These are phyloP conservation scores for Oscheius sp. DNA, from an alignment of 2,888 invertebrate genomes.

Conservation along the genomic window DNA sequence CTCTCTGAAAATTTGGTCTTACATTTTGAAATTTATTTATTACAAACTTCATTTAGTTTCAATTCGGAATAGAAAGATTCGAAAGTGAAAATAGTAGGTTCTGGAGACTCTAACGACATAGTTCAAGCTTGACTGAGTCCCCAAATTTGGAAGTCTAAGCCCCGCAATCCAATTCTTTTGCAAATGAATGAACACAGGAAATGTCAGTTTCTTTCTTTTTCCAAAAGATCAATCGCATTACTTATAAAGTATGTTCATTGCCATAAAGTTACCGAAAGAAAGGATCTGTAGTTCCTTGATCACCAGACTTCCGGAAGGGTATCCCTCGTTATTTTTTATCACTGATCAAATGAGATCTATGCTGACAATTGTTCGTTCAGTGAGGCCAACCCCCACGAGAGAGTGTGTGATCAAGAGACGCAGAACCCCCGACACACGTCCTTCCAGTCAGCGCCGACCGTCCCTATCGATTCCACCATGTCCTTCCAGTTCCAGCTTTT, in stretches of 20 bases:
- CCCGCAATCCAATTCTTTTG: too few relatives aligned
- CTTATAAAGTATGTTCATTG: too few relatives aligned
- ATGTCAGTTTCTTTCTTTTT: background rate
- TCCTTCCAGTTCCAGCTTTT: slow-evolving; percentile 27
- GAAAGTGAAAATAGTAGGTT: background rate
- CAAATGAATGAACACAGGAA: background rate
- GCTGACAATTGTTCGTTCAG: slow-evolving; percentile 30
- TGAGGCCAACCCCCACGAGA: slow-evolving; percentile 20
- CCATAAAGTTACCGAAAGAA: too few relatives aligned
- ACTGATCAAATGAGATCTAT: slow-evolving; percentile 9
- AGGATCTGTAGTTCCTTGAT: too few relatives aligned
- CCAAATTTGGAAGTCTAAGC: background rate
- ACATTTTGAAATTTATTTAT: background rate
- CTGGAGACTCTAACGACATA: background rate
- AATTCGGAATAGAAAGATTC: background rate
- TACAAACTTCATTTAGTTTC: background rate
- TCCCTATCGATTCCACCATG: slow-evolving; percentile 23
- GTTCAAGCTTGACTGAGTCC: background rate
- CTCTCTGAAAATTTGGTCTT: slow-evolving; percentile 31
- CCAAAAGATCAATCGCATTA: too few relatives aligned
- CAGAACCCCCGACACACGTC: slow-evolving; percentile 27
- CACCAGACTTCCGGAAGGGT: background rate
- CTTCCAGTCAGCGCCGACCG: slow-evolving; percentile 29
- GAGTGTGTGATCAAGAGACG: slow-evolving; percentile 29
- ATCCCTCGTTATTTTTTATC: slow-evolving; percentile 9